Percentiles rank a stretch among this genome's conserved stretches.
Evolutionary conservation across 2,888 invertebrate species (phyloP).

Genomic region (Linnaemya vulpina): DNA sequence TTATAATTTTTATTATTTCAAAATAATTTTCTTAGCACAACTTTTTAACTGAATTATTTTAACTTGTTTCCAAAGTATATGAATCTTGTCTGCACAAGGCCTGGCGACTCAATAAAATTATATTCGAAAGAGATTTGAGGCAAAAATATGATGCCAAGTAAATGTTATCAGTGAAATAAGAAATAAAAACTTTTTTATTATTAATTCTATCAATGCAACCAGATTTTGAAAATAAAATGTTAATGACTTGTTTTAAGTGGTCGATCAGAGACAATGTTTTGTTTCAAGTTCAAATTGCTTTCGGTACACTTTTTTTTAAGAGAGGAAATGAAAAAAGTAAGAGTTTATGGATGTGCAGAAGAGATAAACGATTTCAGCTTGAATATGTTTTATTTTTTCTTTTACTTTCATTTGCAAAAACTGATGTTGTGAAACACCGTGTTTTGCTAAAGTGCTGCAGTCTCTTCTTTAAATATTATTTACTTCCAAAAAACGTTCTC

Average conservation of each 20-base stretch:
- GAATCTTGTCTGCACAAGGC: neutral
- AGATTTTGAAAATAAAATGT: neutral
- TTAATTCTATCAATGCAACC: neutral
- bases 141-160: neutral
- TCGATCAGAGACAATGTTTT: neutral
- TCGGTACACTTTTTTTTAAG: no score
- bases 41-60: neutral
- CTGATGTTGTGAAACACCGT: no score
- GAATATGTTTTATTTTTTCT: no score
- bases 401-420: no score
- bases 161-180: neutral
- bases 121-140: neutral
- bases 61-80: neutral
- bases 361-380: no score
- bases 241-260: slow-evolving; percentile 1
- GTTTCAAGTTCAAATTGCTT: no score
- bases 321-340: no score
- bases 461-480: no score
- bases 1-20: neutral
- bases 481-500: no score
- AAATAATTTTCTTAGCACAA: neutral
- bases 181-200: neutral
- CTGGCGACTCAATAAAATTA: neutral
- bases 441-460: no score
- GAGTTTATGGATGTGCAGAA: no score